Evolutionary conservation across 2,113 vertebrate genomes (phyloP), one percentile per base, ranked within the genome.

Genomic region (Cairina moschata): DNA sequence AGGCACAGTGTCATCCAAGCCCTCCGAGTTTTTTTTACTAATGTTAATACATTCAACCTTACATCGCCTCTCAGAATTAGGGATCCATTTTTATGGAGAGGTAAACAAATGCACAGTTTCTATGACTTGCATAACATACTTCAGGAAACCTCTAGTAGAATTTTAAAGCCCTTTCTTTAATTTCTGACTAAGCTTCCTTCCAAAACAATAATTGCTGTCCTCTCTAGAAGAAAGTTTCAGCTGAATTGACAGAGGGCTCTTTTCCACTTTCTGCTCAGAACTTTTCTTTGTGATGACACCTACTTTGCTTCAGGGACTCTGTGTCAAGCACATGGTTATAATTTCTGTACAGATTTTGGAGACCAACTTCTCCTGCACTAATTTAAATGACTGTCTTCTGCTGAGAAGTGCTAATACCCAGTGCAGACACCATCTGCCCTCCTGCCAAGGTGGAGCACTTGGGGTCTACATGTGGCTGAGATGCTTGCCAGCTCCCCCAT

Each of bases 371-470:
- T 89, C 54, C 44, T 23, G 89, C 17, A 3, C 36, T 60, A 48
- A 83, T 83, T 54, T 11, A 38, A 72, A n/a, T 80, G 44, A 4
- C 59, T 94, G 54, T 62, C 67, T 90, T 75, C 34, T 85, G 67
- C 91, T 85, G 55, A 34, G 44, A 76, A 31, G 58, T 36, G 81
- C 84, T 83, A 40, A 63, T 67, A 44, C 10, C 6, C 0, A 58
- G 60, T 55, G 29, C 73, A 55, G 86, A 59, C 52, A 44, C 79
- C 92, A 40, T 75, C 86, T 93, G 83, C 91, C 91, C 96, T 74
- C 80, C 50, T 71, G 86, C 92, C 83, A 63, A 59, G n/a, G 40
- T 6, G 0, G 5, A 60, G 56, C 6, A 2, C 65, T 71, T 22
- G 55, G 38, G 36, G 56, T 88, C 83, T 80, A 9, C 29, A 3